Base-by-base conservation (phyloP, 2,888 invertebrate species). In the Euproctis similis region DNA sequence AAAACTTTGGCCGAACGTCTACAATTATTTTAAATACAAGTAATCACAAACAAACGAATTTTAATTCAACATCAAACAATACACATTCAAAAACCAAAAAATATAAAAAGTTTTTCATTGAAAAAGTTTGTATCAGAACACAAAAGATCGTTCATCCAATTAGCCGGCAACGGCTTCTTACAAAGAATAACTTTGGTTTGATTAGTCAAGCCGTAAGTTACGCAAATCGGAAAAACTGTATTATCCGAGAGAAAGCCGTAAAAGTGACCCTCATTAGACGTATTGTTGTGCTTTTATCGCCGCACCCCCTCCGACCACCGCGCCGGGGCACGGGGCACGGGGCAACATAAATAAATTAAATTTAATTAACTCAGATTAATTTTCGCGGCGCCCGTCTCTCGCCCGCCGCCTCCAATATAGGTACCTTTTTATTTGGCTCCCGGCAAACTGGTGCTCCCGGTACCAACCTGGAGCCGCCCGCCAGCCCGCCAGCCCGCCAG, bases 301-400 rank as follows among this genome's bases (percentile, higher is more conserved):
- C n/a, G n/a, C n/a, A n/a, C n/a, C 60, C 65, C 64, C 69, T 59
- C 54, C 51, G 48, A n/a, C 60, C 57, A 4, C 6, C 4, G 14
- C 9, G 10, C 20, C 60, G 41, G 49, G 52, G 54, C 60, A n/a
- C n/a, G n/a, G n/a, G n/a, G n/a, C n/a, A n/a, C 59, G 53, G 64
- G 58, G 46, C 55, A 65, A 58, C 70, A 82, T 84, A 84, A 82
- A 82, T 84, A 84, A 84, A 80, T 81, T 72, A 82, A 82, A 81
- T 80, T 84, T 84, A 84, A 84, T 84, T 84, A 84, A 82, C 82
- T 76, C 69, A 75, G 77, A 84, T 84, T 84, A 82, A 82, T 84
- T 82, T 81, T 77, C 80, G 68, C 76, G 63, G 70, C 66, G 55
- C 65, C 63, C 64, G 57, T 65, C 53, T 56, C 56, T 36, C 59